Evolutionary conservation across 1,140 invertebrate genomes (phyloP).

Genomic region (Ectropis grisescens): DNA sequence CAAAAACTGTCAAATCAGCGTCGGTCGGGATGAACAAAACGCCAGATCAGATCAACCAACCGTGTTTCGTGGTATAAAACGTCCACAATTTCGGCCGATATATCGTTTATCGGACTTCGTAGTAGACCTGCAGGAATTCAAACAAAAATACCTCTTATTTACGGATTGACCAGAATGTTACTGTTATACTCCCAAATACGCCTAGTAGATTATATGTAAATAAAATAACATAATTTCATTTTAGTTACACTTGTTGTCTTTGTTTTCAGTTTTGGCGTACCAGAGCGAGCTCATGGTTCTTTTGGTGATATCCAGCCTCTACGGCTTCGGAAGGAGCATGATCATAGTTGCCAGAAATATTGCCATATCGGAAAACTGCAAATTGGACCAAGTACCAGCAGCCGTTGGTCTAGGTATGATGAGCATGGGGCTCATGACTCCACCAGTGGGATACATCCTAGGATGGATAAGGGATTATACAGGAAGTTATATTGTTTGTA

Average conservation of each 20-base stretch:
- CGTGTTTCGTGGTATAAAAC: too few species aligned
- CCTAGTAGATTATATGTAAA: too few species aligned
- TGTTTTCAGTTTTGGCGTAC: constrained; percentile 67
- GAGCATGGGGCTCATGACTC: constrained; percentile 77
- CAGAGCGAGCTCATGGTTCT: constrained; percentile 58
- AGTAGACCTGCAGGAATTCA: too few species aligned
- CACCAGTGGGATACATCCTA: constrained; percentile 75
- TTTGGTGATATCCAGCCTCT: constrained; percentile 65
- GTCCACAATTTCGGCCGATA: too few species aligned
- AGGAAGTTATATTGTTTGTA: constrained; percentile 72
- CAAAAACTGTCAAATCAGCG: too few species aligned
- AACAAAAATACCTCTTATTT: too few species aligned
- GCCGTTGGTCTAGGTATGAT: constrained; percentile 82
- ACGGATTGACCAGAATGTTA: too few species aligned
- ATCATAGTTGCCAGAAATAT: constrained; percentile 80
- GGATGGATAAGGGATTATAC: constrained; percentile 77
- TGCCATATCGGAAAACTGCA: constrained; percentile 76
- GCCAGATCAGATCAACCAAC: too few species aligned
- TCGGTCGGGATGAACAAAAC: too few species aligned
- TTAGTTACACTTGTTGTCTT: constrained; percentile 7
- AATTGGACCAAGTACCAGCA: constrained; percentile 71
- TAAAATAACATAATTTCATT: too few species aligned
- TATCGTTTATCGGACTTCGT: too few species aligned
- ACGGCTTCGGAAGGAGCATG: constrained; percentile 75
- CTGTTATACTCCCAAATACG: too few species aligned